Conservation (phyloP, 2,113 vertebrate species). For the Paratilapia polleni region DNA sequence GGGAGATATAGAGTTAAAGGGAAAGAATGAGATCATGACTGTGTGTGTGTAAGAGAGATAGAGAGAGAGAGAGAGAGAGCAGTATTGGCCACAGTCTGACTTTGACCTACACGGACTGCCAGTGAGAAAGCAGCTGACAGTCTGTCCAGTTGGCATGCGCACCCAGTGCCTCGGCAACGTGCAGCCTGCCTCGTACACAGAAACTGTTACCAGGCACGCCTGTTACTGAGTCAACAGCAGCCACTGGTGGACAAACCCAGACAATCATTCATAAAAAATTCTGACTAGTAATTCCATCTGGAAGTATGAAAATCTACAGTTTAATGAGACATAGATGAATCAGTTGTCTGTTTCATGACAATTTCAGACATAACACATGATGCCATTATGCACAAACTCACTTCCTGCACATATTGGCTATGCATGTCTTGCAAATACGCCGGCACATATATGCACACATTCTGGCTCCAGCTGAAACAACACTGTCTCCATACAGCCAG, state of each 20-base stretch:
- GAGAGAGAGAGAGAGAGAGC: constrained; percentile 31
- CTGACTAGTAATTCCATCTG: background rate
- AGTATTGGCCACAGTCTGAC: constrained; percentile 46
- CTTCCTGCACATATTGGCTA: background rate
- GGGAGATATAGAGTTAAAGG: constrained; percentile 36
- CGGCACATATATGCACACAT: background rate
- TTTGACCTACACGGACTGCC: constrained; percentile 69
- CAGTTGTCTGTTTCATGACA: background rate
- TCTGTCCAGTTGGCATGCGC: constrained; percentile 65
- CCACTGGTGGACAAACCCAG: constrained; percentile 66
- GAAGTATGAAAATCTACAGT: background rate
- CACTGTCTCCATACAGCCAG: constrained; percentile 40
- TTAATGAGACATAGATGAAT: background rate
- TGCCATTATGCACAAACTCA: background rate
- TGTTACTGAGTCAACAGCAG: constrained; percentile 70
- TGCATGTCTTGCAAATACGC: constrained; percentile 1
- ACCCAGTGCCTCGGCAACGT: constrained; percentile 73
- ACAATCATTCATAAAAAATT: constrained; percentile 75
- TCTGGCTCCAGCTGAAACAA: constrained; percentile 63
- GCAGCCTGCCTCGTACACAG: constrained; percentile 76
- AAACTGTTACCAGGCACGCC: constrained; percentile 58
- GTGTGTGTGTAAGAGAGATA: constrained; percentile 5
- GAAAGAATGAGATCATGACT: constrained; percentile 67
- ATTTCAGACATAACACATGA: background rate
- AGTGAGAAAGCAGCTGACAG: constrained; percentile 75